Conservation (phyloP, 2,797 vertebrate genomes). For the Meriones psammophilus region DNA sequence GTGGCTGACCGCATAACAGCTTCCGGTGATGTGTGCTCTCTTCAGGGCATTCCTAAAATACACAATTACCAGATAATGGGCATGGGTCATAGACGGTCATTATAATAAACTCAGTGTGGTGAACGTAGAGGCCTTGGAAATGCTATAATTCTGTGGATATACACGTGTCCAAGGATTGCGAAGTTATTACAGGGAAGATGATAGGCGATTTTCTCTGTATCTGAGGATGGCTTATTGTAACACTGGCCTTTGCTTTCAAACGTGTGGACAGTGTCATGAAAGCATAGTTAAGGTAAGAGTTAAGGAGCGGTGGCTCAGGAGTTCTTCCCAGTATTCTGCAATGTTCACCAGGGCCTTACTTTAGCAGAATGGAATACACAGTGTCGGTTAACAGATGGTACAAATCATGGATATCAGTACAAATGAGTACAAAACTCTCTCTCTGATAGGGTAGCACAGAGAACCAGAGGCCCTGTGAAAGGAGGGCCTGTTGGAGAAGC, state of each 20-base stretch:
- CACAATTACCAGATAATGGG: constrained; percentile 29
- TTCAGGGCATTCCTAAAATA: constrained; percentile 83
- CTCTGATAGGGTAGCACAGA: constrained; percentile 59
- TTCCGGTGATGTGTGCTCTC: constrained; percentile 74
- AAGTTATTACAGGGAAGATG: constrained; percentile 40
- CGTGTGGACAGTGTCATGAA: constrained; percentile 30
- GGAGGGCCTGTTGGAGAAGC: background rate
- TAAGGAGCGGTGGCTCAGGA: constrained; percentile 25
- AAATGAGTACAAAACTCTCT: constrained; percentile 42
- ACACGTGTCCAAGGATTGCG: constrained; percentile 48
- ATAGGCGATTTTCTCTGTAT: background rate
- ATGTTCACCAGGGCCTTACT: constrained; percentile 8
- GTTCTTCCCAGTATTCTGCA: constrained; percentile 50
- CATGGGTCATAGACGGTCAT: background rate
- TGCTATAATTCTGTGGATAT: background rate
- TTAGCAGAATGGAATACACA: constrained; percentile 18
- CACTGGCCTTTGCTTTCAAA: constrained; percentile 37
- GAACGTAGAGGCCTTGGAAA: constrained; percentile 15
- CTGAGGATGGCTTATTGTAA: constrained; percentile 15
- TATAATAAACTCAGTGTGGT: constrained; percentile 22
- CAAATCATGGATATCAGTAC: background rate
- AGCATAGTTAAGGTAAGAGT: constrained; percentile 10
- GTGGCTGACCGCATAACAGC: constrained; percentile 79
- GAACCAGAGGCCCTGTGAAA: constrained; percentile 31
- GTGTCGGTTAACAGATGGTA: background rate